phyloP scores from a whole-genome alignment of 2,888 invertebrate species.

The Spodoptera littoralis region DNA sequence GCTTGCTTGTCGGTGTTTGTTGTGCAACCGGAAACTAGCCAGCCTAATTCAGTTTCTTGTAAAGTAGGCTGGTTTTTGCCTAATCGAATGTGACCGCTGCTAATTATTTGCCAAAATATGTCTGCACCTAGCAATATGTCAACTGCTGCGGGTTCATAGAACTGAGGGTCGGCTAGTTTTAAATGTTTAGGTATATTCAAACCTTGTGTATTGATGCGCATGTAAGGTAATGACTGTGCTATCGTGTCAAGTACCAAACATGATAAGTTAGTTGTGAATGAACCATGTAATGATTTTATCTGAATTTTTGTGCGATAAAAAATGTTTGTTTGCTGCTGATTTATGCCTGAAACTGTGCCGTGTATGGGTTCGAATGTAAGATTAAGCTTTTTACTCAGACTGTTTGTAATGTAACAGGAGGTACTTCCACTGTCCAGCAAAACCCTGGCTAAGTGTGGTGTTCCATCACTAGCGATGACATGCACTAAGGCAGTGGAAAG shows the following conservation, averaged over 20 bases:
- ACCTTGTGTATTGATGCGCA: too few relatives aligned
- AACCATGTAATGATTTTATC: neutral
- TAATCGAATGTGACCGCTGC: neutral
- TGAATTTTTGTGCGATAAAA: neutral
- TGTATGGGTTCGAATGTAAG: too few relatives aligned
- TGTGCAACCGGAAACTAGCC: neutral
- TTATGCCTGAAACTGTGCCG: too few relatives aligned
- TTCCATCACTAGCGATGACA: neutral
- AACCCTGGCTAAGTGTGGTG: neutral
- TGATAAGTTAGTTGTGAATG: neutral
- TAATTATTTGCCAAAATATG: neutral
- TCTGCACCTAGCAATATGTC: neutral
- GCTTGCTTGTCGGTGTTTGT: too few relatives aligned
- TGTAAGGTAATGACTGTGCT: too few relatives aligned
- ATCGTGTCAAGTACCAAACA: too few relatives aligned
- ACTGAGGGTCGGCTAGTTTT: too few relatives aligned
- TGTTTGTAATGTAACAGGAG: too few relatives aligned
- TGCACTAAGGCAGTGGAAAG: neutral
- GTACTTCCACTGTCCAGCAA: too few relatives aligned
- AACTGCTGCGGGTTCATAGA: too few relatives aligned
- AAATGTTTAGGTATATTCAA: too few relatives aligned
- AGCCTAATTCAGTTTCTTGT: constrained; percentile 4
- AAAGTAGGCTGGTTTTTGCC: neutral
- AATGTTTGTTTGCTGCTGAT: neutral
- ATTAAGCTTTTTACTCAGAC: too few relatives aligned